Evolutionary conservation across 92 coral and sea anemone species (phyloP).

Genomic region (Micromussa lordhowensis): DNA sequence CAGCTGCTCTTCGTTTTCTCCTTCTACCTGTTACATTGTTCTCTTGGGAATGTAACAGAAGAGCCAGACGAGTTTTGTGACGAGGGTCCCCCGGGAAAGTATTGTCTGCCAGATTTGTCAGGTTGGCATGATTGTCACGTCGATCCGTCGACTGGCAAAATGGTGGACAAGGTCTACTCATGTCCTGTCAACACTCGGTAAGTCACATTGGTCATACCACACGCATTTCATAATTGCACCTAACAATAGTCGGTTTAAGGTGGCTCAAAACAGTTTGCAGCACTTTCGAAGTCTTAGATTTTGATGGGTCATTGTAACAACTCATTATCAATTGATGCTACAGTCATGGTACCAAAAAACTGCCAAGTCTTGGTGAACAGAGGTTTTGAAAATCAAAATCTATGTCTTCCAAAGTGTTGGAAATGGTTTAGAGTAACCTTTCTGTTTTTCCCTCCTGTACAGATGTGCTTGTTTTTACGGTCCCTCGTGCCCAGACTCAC

Average conservation of each 20-base stretch:
- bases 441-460: background rate
- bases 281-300: no score
- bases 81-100: conserved; percentile 70
- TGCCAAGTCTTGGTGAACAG: no score
- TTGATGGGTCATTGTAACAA: no score
- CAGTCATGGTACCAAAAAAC: no score
- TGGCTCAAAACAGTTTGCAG: no score
- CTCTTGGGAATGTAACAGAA: background rate
- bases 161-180: conserved; percentile 44
- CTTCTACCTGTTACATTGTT: background rate
- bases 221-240: no score
- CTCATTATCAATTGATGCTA: no score
- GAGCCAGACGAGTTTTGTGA: conserved; percentile 55
- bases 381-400: no score
- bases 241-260: background rate
- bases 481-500: conserved; percentile 62
- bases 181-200: conserved; percentile 60
- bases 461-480: conserved; percentile 67
- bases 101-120: conserved; percentile 47
- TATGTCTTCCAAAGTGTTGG: no score
- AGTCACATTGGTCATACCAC: background rate
- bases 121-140: conserved; percentile 64
- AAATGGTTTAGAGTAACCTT: no score
- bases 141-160: conserved; percentile 37
- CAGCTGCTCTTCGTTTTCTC: background rate